Conservation (phyloP, 2,797 vertebrate genomes). For the Halcyon leucocephala region DNA sequence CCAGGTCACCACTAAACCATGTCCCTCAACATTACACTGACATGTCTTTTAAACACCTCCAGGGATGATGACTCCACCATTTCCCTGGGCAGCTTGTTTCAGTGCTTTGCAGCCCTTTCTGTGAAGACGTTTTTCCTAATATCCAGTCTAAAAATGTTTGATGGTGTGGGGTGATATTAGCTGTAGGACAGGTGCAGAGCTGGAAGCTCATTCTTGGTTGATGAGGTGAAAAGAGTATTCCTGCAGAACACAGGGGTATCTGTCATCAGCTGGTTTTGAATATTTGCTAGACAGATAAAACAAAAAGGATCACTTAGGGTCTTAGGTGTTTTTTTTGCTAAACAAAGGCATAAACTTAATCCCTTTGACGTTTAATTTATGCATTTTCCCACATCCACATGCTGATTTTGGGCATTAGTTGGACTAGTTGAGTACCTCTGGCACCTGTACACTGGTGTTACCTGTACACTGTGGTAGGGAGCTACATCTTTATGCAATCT, state of each 20-base stretch:
- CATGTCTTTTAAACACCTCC: not conserved
- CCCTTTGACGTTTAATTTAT: not conserved
- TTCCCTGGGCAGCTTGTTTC: not conserved
- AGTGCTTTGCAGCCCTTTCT: not conserved
- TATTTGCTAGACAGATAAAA: not conserved
- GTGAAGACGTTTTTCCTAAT: not conserved
- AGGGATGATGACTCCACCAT: not conserved
- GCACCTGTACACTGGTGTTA: not conserved
- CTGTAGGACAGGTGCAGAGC: not conserved
- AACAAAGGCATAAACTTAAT: not conserved
- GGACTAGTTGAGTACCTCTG: not conserved
- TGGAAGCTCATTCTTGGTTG: not conserved
- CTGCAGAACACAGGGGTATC: not conserved
- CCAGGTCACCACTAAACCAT: not conserved
- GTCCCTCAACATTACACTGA: not conserved
- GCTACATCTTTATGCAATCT: not conserved
- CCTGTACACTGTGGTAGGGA: not conserved
- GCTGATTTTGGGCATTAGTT: not conserved
- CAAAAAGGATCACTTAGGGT: not conserved
- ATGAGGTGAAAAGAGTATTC: not conserved
- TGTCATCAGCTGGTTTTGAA: not conserved
- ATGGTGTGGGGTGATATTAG: not conserved
- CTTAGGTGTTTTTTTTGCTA: not conserved
- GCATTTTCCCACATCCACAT: not conserved
- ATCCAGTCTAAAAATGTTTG: not conserved